A percentile compares a stretch with the other conserved stretches of the same genome.
Conservation (phyloP, 2,888 invertebrate species). For the Hetaerina titia region DNA sequence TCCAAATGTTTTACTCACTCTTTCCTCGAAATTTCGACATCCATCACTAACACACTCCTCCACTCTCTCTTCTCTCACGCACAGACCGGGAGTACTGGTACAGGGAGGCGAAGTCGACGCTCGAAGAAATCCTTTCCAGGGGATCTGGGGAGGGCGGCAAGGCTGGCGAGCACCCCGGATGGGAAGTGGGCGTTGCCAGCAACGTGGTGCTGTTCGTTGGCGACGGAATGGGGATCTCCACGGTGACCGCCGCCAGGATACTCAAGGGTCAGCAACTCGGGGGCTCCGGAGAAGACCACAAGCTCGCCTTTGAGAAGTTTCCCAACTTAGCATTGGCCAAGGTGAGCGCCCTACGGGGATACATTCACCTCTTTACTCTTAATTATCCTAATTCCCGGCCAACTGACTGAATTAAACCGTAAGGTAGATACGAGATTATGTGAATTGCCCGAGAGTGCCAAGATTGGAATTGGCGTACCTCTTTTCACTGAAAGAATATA, state of each 20-base stretch:
- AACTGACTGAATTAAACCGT: background rate
- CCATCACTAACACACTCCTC: background rate
- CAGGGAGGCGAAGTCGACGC: constrained; percentile 27
- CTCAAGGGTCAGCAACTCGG: constrained; percentile 79
- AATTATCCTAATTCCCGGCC: background rate
- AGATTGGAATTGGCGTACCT: too few relatives aligned
- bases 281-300: constrained; percentile 83
- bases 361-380: too few relatives aligned
- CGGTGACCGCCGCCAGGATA: constrained; percentile 90
- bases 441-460: too few relatives aligned
- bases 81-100: constrained; percentile 53
- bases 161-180: constrained; percentile 70
- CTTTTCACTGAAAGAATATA: too few relatives aligned
- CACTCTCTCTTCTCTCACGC: background rate
- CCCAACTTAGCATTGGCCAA: constrained; percentile 91
- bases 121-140: constrained; percentile 21
- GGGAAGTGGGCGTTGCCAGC: constrained; percentile 84
- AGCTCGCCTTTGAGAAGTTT: constrained; percentile 89
- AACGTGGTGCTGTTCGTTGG: constrained; percentile 93
- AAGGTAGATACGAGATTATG: too few relatives aligned
- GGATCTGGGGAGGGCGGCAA: constrained; percentile 8
- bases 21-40: too few relatives aligned
- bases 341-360: constrained; percentile 77
- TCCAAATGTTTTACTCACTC: too few relatives aligned
- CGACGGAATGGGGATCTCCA: constrained; percentile 94